These are phyloP conservation scores for Hydrolagus affinis DNA, from an alignment of 2,113 vertebrate species.

Conservation along the genomic window DNA sequence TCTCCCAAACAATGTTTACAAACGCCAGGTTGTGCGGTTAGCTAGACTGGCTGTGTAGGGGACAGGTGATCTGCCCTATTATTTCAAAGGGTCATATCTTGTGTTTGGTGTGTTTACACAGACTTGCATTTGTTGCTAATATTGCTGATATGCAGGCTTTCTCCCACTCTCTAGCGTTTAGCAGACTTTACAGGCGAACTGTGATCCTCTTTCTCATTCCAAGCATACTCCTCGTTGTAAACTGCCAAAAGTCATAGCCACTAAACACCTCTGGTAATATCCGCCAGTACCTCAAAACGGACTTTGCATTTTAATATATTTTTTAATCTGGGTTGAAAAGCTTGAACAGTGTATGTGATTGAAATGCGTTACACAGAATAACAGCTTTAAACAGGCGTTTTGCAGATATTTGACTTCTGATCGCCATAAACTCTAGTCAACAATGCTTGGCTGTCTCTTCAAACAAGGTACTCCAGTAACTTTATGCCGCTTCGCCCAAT, in stretches of 20 bases:
- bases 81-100: slow-evolving; percentile 51
- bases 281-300: background rate
- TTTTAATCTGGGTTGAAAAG: background rate
- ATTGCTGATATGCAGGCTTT: slow-evolving; percentile 9
- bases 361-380: background rate
- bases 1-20: slow-evolving; percentile 41
- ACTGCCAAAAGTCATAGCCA: background rate
- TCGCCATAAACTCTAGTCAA: background rate
- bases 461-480: background rate
- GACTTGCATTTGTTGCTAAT: slow-evolving; percentile 60
- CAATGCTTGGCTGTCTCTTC: background rate
- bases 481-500: background rate
- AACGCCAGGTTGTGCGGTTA: slow-evolving; percentile 59
- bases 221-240: background rate
- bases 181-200: background rate
- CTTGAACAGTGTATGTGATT: background rate
- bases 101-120: slow-evolving; percentile 48
- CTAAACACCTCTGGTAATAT: no score
- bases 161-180: background rate
- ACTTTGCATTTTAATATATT: no score
- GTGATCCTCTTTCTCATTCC: background rate
- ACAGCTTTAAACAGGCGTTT: no score
- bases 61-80: slow-evolving; percentile 60
- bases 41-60: slow-evolving; percentile 49
- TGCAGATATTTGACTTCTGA: background rate